These are phyloP conservation scores for Vicugna pacos DNA, from an alignment of 2,113 vertebrate species.

Conservation along the genomic window DNA sequence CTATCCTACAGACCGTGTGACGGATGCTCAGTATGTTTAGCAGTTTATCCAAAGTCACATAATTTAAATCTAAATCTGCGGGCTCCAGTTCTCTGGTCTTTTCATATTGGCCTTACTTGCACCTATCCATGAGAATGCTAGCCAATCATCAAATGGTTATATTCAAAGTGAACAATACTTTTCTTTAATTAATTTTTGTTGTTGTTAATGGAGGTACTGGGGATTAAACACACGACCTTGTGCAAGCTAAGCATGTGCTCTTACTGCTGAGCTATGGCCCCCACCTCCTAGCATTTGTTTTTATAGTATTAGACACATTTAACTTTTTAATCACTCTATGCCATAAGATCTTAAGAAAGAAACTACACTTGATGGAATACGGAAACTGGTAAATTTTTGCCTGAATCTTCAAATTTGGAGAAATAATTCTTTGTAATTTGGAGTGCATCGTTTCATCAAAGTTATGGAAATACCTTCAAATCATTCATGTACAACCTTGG, in stretches of 20 bases:
- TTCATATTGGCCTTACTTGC: not conserved
- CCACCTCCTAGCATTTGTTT: not conserved
- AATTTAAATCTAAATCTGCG: not conserved
- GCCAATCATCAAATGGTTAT: not conserved
- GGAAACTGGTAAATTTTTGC: not conserved
- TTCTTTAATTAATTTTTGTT: too few relatives aligned
- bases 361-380: not conserved
- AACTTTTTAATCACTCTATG: not conserved
- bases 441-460: not conserved
- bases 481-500: not conserved
- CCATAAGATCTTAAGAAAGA: not conserved
- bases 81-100: not conserved
- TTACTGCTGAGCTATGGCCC: too few relatives aligned
- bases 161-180: not conserved
- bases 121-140: not conserved
- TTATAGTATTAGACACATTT: not conserved
- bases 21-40: not conserved
- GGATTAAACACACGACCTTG: too few relatives aligned
- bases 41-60: not conserved
- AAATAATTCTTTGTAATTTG: not conserved
- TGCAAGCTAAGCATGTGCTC: too few relatives aligned
- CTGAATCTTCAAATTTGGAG: not conserved
- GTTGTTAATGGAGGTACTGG: too few relatives aligned
- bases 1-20: not conserved
- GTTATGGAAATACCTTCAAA: not conserved